Percentiles rank a stretch among this genome's conserved stretches.
These are phyloP conservation scores for Furnarius figulus DNA, from an alignment of 2,113 vertebrate genomes.

Conservation along the genomic window DNA sequence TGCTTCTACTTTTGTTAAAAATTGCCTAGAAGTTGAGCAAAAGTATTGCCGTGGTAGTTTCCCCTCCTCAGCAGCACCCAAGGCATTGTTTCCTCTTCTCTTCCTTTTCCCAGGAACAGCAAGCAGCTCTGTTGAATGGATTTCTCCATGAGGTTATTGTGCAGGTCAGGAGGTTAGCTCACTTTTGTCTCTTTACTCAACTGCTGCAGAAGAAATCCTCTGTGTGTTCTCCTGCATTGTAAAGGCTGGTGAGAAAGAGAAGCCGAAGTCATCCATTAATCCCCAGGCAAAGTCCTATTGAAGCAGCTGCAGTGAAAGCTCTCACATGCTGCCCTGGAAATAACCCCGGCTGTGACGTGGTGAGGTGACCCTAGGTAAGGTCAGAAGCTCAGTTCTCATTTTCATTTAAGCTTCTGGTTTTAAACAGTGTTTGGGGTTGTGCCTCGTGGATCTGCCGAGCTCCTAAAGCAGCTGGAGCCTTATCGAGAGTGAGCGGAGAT, in stretches of 20 bases:
- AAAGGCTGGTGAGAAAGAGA: conserved; percentile 14
- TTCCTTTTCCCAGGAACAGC: neutral
- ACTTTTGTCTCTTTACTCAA: conserved; percentile 6
- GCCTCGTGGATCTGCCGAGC: neutral
- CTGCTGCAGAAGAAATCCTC: conserved; percentile 5
- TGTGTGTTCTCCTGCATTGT: neutral
- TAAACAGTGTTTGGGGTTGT: neutral
- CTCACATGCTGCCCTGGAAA: conserved; percentile 38
- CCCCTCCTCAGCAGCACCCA: neutral
- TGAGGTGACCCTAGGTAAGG: neutral
- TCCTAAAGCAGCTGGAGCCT: neutral
- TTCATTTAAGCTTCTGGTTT: conserved; percentile 25
- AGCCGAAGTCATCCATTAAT: conserved; percentile 38
- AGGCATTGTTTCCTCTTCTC: neutral
- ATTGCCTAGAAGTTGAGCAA: neutral
- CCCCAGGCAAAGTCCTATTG: neutral
- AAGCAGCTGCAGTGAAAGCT: conserved; percentile 43
- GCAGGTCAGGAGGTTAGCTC: conserved; percentile 39
- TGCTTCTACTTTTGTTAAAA: neutral
- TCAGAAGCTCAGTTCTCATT: conserved; percentile 28
- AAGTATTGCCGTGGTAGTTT: neutral
- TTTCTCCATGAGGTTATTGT: neutral
- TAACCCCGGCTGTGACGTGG: conserved; percentile 2
- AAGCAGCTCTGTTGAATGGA: neutral
- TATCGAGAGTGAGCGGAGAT: neutral